Base-by-base conservation (phyloP, 2,113 vertebrate species). In the Apeltes quadracus region DNA sequence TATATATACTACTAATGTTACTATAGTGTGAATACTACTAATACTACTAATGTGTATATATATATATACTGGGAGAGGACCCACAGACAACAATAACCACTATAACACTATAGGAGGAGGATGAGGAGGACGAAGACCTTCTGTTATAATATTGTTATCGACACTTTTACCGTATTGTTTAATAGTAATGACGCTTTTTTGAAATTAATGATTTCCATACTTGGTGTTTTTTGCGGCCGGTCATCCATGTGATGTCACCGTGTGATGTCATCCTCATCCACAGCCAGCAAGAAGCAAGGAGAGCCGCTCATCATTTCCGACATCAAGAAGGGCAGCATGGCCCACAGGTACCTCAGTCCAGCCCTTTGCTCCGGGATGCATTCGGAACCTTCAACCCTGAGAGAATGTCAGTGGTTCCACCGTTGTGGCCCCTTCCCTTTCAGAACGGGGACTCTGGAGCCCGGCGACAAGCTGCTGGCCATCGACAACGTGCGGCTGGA, bases 251-350 rank as follows among this genome's bases (percentile, higher is more conserved):
- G 25, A 18, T 79, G 50, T 34, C 10, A 36, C 3, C 44, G n/a
- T 44, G 41, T 69, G 48, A 67, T 74, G 71, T 76, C 36, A 4
- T 78, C 44, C 81, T 29, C 71, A 23, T 84, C 76, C 39, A 93
- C 95, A 88, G 95, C 96, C 84, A 98, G 96, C 90, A 96, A 98
- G 89, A 98, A 97, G 81, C 87, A 91, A 18, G 97, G 95, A 4
- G 97, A 99, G 67, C 95, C 97, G 23, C 93, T 98, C 84, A 97
- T 98, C 91, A 99, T 99, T 79, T 98, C 97, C 0, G 97, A 98
- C 89, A 96, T 98, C 92, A 98, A 96, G 94, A 99, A 97, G 78
- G 97, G 96, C 79, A 99, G 97, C 1, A 95, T 98, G 85, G 97
- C 97, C 0, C 97, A 99, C 91, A 96, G 97, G 97, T 98, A 93